Evolutionary conservation across 1,140 invertebrate genomes (phyloP).

Genomic region (Solenopsis invicta): DNA sequence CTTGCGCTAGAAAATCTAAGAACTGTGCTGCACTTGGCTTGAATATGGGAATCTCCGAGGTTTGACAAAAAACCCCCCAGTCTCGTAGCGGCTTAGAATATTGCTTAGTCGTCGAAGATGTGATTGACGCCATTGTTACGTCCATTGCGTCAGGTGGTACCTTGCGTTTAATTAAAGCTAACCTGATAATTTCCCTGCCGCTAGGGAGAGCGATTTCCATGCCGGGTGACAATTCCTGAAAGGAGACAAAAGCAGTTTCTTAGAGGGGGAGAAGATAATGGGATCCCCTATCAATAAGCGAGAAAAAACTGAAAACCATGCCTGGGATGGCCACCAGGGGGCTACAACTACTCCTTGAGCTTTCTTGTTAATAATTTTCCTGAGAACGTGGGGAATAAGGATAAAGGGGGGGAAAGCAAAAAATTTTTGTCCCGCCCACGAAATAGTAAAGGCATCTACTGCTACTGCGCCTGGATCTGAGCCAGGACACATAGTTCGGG

Average conservation of each 20-base stretch:
- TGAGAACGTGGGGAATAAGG: conserved; percentile 35
- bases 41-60: not conserved
- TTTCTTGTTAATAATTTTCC: conserved; percentile 66
- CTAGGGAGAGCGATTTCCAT: conserved; percentile 72
- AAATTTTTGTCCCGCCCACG: conserved; percentile 11
- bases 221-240: conserved; percentile 37
- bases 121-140: not conserved
- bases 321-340: conserved; percentile 66
- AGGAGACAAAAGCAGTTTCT: conserved; percentile 60
- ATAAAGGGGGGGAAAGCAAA: conserved; percentile 72
- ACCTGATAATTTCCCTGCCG: conserved; percentile 54
- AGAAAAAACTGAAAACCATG: conserved; percentile 24
- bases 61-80: not conserved
- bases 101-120: not conserved
- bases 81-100: not conserved
- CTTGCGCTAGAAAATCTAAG: not conserved
- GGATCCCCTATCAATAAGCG: not conserved
- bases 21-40: not conserved
- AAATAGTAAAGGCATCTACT: not conserved
- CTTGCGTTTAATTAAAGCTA: not conserved
- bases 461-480: not conserved
- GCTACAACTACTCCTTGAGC: conserved; percentile 67
- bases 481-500: not conserved
- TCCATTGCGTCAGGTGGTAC: not conserved
- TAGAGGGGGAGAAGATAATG: conserved; percentile 14